Percentiles rank a stretch among this genome's conserved stretches.
phyloP scores from a whole-genome alignment of 2,888 invertebrate genomes.

The Callimorpha dominula region DNA sequence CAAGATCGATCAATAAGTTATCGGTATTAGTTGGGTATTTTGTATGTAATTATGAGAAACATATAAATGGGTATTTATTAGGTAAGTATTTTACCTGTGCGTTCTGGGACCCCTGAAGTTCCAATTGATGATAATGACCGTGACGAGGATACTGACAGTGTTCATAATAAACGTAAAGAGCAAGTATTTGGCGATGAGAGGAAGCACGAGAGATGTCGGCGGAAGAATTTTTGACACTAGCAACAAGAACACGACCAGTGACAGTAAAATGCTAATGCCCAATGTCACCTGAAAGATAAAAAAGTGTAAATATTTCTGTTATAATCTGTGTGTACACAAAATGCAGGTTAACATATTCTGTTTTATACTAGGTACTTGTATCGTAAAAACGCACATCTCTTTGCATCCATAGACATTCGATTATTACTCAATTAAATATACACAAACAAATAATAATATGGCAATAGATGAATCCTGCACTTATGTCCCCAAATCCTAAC shows the following conservation, averaged over 20 bases:
- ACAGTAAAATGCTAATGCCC: constrained; percentile 99
- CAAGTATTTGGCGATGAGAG: constrained; percentile 99
- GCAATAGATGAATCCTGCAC: no score
- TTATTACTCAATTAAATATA: no score
- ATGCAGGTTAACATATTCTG: background rate
- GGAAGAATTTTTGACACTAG: constrained; percentile 99
- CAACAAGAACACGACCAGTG: constrained; percentile 99
- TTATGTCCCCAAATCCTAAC: no score
- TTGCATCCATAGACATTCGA: no score
- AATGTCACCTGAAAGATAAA: constrained; percentile 90
- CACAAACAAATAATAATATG: no score
- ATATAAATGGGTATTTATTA: background rate
- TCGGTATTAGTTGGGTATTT: background rate
- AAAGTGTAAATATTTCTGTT: no score
- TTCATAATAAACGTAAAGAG: constrained; percentile 99
- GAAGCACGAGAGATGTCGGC: constrained; percentile 98
- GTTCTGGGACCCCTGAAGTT: constrained; percentile 99
- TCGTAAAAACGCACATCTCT: background rate
- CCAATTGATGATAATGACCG: constrained; percentile 99
- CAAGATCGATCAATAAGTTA: background rate
- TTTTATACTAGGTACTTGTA: background rate
- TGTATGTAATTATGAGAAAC: background rate
- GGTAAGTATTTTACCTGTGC: constrained; percentile 88
- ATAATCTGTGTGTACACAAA: background rate
- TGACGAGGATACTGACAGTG: constrained; percentile 99